phyloP scores from a whole-genome alignment of 1,140 invertebrate species.

The Procambarus clarkii region DNA sequence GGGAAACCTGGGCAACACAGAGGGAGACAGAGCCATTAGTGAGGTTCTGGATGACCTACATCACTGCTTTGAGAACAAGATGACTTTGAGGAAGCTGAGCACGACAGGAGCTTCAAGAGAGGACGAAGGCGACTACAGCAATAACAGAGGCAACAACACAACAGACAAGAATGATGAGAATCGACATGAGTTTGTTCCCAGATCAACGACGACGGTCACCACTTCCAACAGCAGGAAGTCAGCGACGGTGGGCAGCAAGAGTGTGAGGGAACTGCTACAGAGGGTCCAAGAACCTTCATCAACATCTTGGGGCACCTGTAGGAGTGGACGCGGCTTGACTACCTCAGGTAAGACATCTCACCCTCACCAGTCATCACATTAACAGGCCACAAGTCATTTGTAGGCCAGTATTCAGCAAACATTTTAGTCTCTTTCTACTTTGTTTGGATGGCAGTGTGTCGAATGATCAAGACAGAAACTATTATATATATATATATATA shows the following conservation, averaged over 20 bases:
- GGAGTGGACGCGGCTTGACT: conserved; percentile 40
- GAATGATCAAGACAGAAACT: too few species aligned
- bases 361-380: neutral
- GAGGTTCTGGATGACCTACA: neutral
- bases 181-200: neutral
- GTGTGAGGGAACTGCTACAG: conserved; percentile 36
- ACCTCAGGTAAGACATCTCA: conserved; percentile 29
- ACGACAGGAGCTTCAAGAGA: neutral
- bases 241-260: neutral
- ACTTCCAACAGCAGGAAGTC: neutral
- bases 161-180: neutral
- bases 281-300: conserved; percentile 33
- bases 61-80: neutral
- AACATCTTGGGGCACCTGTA: conserved; percentile 52
- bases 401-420: too few species aligned
- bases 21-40: neutral
- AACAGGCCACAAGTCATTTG: too few species aligned
- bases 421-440: too few species aligned
- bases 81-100: conserved; percentile 4
- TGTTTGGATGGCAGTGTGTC: too few species aligned
- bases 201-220: neutral
- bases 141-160: neutral
- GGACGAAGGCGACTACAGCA: neutral
- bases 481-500: too few species aligned
- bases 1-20: neutral